Evolutionary conservation across 2,888 invertebrate genomes (phyloP), one percentile per base, ranked within the genome.

Genomic region (Diaphora mendica): DNA sequence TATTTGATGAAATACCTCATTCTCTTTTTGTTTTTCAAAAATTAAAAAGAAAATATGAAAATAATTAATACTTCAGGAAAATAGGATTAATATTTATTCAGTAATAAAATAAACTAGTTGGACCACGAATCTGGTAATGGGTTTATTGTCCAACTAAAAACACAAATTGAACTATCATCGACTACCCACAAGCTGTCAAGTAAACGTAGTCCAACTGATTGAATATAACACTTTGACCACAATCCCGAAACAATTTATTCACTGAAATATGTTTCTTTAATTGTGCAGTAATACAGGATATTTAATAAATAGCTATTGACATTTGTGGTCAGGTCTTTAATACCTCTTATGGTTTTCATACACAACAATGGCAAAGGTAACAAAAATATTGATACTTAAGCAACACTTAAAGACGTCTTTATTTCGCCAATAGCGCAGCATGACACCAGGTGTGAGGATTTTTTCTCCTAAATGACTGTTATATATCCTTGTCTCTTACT

Each of bases 361-460:
- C 68, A 68, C 39, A 64, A 70, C 35, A 70, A 64, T 30, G n/a
- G 51, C 65, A 64, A 42, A 64, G 23, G 55, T 66, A n/a, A 71
- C 65, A 65, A 70, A 62, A 70, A 65, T 71, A 71, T 66, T 65
- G 35, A 30, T 55, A 55, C 65, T 7, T 35, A 66, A 64, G 39
- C 39, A 69, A 39, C 68, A 75, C 66, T 65, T 70, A 39, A 42
- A 71, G 68, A 76, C 70, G 73, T 68, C 79, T 79, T 70, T 76
- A 81, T 84, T 85, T 81, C 62, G 69, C 76, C 77, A 79, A 83
- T 77, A 81, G 71, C 84, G 68, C 85, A 85, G 81, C 83, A 59
- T 81, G 85, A 9, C 76, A 59, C 84, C 85, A 79, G 81, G 78
- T 84, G 85, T 71, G 71, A 70, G 30, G 64, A 72, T 35, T 73